Evolutionary conservation across 2,113 vertebrate genomes (phyloP).

Genomic region (Caranx melampygus): DNA sequence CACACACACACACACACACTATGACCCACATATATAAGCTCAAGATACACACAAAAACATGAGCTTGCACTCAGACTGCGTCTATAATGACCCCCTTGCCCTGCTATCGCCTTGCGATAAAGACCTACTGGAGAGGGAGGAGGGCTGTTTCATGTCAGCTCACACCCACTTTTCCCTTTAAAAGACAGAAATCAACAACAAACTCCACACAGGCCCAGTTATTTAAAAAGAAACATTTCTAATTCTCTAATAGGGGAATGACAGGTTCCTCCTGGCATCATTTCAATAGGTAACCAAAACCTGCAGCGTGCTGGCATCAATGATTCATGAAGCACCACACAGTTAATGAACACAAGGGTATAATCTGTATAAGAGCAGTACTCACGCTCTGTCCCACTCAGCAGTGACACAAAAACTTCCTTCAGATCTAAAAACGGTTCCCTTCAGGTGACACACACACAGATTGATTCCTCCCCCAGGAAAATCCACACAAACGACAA

Average conservation of each 20-base stretch:
- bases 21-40: slow-evolving; percentile 19
- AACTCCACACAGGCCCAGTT: slow-evolving; percentile 23
- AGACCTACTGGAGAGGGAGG: slow-evolving; percentile 58
- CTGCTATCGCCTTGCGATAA: slow-evolving; percentile 78
- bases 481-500: slow-evolving; percentile 63
- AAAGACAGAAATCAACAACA: slow-evolving; percentile 59
- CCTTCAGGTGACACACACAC: slow-evolving; percentile 42
- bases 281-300: slow-evolving; percentile 68
- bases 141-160: slow-evolving; percentile 68
- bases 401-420: slow-evolving; percentile 43
- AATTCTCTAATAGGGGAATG: slow-evolving; percentile 33
- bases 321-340: slow-evolving; percentile 71
- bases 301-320: slow-evolving; percentile 65
- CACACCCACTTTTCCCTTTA: slow-evolving; percentile 69
- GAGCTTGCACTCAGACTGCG: slow-evolving; percentile 37
- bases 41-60: slow-evolving; percentile 19
- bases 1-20: slow-evolving; percentile 24
- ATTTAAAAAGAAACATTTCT: slow-evolving; percentile 30
- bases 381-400: slow-evolving; percentile 67
- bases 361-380: slow-evolving; percentile 60
- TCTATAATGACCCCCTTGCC: slow-evolving; percentile 65
- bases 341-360: slow-evolving; percentile 68
- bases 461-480: slow-evolving; percentile 33
- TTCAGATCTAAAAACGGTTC: slow-evolving; percentile 38
- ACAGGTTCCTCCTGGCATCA: slow-evolving; percentile 37